Conservation (phyloP, 1,140 invertebrate species). For the Whitmania pigra region DNA sequence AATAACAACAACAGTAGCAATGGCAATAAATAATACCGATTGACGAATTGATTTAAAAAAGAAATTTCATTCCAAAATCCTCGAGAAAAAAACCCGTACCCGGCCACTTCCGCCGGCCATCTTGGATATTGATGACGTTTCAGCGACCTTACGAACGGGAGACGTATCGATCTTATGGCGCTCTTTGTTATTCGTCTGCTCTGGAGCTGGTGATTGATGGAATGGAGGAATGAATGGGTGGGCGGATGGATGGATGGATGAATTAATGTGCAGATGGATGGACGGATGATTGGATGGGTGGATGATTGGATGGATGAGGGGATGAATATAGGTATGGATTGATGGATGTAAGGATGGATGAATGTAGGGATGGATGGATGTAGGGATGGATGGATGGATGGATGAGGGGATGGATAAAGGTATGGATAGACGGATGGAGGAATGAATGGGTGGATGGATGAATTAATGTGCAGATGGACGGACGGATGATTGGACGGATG, state of each 20-base stretch:
- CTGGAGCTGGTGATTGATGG: neutral
- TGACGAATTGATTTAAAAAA: neutral
- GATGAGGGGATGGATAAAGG: neutral
- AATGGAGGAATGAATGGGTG: neutral
- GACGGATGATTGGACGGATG: neutral
- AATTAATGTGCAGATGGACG: neutral
- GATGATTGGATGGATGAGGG: too few relatives aligned
- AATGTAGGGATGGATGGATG: neutral
- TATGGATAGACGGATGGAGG: neutral
- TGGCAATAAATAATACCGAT: neutral
- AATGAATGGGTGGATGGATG: neutral
- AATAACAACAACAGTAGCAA: neutral
- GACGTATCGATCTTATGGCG: conserved; percentile 7
- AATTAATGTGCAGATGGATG: too few relatives aligned
- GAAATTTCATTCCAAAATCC: neutral
- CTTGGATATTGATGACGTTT: conserved; percentile 12
- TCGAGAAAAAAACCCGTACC: neutral
- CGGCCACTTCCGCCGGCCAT: conserved; percentile 6
- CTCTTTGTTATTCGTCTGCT: conserved; percentile 1
- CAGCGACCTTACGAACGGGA: conserved; percentile 6
- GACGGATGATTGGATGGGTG: too few relatives aligned
- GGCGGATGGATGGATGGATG: neutral
- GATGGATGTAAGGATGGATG: neutral
- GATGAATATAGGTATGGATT: neutral
- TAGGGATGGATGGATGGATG: neutral